These are phyloP conservation scores for Sycophila sp. DNA, from an alignment of 1,140 invertebrate genomes.

Conservation along the genomic window DNA sequence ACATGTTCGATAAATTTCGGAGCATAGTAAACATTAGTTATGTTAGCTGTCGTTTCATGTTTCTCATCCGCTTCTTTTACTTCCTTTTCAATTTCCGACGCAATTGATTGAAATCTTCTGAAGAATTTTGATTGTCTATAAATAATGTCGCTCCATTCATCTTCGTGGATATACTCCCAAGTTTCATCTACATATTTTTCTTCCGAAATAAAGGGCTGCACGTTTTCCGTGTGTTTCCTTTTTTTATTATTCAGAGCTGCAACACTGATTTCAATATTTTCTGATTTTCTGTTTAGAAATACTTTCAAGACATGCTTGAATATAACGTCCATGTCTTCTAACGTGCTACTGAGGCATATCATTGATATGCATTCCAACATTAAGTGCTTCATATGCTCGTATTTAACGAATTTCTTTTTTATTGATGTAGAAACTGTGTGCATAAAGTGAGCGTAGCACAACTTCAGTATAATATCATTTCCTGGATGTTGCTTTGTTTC, in stretches of 20 bases:
- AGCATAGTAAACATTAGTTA: constrained; percentile 24
- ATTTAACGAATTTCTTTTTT: no score
- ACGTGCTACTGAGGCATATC: background rate
- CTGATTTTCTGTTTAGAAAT: background rate
- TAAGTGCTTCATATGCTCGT: no score
- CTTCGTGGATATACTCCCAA: background rate
- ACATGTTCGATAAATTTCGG: constrained; percentile 15
- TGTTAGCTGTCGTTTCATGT: no score
- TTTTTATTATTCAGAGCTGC: no score
- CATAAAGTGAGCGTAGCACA: background rate
- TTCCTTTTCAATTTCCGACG: no score
- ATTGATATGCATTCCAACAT: no score
- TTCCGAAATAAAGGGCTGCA: no score
- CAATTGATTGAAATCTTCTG: background rate
- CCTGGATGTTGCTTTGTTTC: background rate
- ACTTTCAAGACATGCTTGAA: background rate
- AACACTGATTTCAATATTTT: background rate
- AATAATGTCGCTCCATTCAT: background rate
- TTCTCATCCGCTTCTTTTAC: no score
- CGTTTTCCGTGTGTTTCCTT: no score
- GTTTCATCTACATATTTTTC: background rate
- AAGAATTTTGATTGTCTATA: background rate
- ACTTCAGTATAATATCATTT: background rate
- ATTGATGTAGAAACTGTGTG: background rate
- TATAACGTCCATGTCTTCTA: background rate